Evolutionary conservation across 2,888 invertebrate species (phyloP).

Genomic region (Mythimna albipuncta): DNA sequence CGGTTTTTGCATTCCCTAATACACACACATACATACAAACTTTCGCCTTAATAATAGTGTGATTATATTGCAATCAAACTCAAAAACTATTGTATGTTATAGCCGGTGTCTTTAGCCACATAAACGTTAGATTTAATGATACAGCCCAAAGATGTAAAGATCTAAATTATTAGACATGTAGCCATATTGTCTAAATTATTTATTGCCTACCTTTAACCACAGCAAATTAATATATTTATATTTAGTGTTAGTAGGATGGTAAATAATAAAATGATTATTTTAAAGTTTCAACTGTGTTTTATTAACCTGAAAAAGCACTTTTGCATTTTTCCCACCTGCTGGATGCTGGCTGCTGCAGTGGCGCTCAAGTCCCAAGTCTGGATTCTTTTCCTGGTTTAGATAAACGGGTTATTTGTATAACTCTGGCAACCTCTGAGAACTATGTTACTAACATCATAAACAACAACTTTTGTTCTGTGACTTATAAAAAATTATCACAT

Average conservation of each 20-base stretch:
- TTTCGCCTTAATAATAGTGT: too few relatives aligned
- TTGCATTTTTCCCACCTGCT: neutral
- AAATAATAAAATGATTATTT: constrained; percentile 17
- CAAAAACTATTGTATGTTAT: neutral
- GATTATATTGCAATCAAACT: neutral
- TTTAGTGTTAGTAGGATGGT: constrained; percentile 16
- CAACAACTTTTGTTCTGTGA: too few relatives aligned
- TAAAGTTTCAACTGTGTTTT: constrained; percentile 16
- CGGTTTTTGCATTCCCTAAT: too few relatives aligned
- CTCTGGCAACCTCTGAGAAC: too few relatives aligned
- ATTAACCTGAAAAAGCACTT: neutral
- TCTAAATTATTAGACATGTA: constrained; percentile 32
- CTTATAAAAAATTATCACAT: too few relatives aligned
- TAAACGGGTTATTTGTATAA: too few relatives aligned
- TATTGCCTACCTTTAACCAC: constrained; percentile 30
- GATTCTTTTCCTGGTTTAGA: too few relatives aligned
- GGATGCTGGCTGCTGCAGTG: too few relatives aligned
- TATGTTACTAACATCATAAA: too few relatives aligned
- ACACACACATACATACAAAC: too few relatives aligned
- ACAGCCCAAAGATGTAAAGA: constrained; percentile 46
- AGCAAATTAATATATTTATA: constrained; percentile 36
- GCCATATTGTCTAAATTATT: constrained; percentile 43
- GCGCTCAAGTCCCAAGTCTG: neutral
- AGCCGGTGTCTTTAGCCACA: neutral
- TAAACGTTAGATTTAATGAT: constrained; percentile 20